A percentile compares a stretch with the other conserved stretches of the same genome.
These are phyloP conservation scores for Centrocercus urophasianus DNA, from an alignment of 2,113 vertebrate species.

Conservation along the genomic window DNA sequence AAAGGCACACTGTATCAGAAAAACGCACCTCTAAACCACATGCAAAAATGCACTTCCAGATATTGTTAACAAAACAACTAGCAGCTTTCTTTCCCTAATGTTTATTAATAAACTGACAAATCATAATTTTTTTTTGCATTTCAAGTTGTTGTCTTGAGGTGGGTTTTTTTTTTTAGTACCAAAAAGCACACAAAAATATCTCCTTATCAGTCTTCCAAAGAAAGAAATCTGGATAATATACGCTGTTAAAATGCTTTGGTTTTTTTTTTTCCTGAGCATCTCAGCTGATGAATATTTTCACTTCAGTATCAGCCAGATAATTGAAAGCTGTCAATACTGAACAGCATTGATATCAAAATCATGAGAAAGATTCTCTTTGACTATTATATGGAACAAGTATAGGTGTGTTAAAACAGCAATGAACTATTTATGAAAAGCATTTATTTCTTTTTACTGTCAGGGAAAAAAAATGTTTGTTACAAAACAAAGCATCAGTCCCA, in stretches of 20 bases:
- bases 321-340: not conserved
- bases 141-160: not conserved
- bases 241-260: not conserved
- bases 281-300: not conserved
- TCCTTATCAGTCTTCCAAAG: not conserved
- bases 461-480: not conserved
- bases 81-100: not conserved
- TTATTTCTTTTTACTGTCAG: not conserved
- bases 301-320: not conserved
- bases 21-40: not conserved
- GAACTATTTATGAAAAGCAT: not conserved
- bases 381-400: accelerated
- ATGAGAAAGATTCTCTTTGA: not conserved
- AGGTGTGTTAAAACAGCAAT: not conserved
- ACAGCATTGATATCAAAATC: not conserved
- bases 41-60: not conserved
- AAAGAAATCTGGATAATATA: not conserved
- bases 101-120: not conserved
- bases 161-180: not conserved
- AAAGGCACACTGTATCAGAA: not conserved
- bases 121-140: not conserved
- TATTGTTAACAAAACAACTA: not conserved
- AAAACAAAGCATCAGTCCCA: not conserved
- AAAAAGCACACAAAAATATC: not conserved
- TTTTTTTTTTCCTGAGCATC: not conserved